A percentile compares a stretch with the other conserved stretches of the same genome.
These are phyloP conservation scores for Epinephelus coioides DNA, from an alignment of 2,797 vertebrate genomes.

Conservation along the genomic window DNA sequence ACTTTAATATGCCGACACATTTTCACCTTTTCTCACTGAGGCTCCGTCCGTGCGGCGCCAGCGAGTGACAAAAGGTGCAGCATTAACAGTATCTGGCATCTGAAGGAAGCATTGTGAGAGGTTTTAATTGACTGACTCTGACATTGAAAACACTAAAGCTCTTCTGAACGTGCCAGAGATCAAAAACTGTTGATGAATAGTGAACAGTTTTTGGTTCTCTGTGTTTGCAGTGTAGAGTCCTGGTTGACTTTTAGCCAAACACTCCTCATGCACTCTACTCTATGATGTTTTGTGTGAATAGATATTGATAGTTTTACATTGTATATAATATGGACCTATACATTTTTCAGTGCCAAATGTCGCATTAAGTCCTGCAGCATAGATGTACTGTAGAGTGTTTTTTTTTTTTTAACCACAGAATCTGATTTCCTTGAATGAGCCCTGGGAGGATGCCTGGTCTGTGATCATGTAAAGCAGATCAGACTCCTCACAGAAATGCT, in stretches of 20 bases:
- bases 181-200: constrained; percentile 22
- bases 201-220: constrained; percentile 1
- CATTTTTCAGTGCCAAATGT: constrained; percentile 78
- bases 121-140: constrained; percentile 27
- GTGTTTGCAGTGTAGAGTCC: constrained; percentile 19
- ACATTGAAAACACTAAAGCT: constrained; percentile 19
- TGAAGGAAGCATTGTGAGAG: constrained; percentile 26
- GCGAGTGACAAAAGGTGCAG: neutral
- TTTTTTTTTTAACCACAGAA: neutral
- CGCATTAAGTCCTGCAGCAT: constrained; percentile 43
- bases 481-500: constrained; percentile 27
- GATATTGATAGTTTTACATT: constrained; percentile 46
- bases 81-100: neutral
- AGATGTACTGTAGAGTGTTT: constrained; percentile 23
- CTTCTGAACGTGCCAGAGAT: constrained; percentile 34
- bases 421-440: constrained; percentile 18
- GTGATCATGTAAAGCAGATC: constrained; percentile 21
- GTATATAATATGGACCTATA: constrained; percentile 67
- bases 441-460: constrained; percentile 8
- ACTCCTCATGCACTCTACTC: constrained; percentile 36
- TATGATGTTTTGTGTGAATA: constrained; percentile 59
- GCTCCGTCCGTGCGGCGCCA: neutral
- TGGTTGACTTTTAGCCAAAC: constrained; percentile 49
- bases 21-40: constrained; percentile 13
- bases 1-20: neutral